Percentiles rank a stretch among this genome's conserved stretches.
Conservation (phyloP, 2,888 invertebrate genomes). For the Blera fallax region DNA sequence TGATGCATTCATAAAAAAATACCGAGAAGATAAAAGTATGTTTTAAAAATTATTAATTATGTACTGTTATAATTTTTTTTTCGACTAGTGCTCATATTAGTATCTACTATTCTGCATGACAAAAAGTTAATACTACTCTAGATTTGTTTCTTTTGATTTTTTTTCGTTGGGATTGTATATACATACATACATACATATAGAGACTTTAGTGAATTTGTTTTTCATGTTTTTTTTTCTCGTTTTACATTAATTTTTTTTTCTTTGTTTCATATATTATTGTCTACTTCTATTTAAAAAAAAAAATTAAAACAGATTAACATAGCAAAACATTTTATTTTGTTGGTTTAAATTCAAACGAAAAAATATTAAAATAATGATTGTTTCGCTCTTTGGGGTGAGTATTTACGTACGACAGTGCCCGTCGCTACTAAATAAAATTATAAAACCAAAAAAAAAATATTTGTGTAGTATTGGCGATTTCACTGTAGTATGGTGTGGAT, state of each 20-base stretch:
- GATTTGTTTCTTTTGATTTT: background rate
- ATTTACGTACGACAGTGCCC: constrained; percentile 45
- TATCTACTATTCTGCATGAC: constrained; percentile 54
- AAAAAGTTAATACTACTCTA: constrained; percentile 14
- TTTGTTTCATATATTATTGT: constrained; percentile 31
- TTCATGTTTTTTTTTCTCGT: constrained; percentile 17
- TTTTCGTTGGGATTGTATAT: constrained; percentile 24
- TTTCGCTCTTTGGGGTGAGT: constrained; percentile 64
- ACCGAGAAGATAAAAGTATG: constrained; percentile 74
- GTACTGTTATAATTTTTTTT: constrained; percentile 69
- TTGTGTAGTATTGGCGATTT: constrained; percentile 54
- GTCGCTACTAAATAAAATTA: constrained; percentile 27
- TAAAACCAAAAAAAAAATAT: constrained; percentile 25
- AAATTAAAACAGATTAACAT: constrained; percentile 28
- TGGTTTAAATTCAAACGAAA: constrained; percentile 25
- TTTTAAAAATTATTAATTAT: constrained; percentile 72
- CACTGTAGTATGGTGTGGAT: constrained; percentile 54
- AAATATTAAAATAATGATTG: constrained; percentile 9
- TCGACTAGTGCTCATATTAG: constrained; percentile 53
- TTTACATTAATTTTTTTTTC: constrained; percentile 28
- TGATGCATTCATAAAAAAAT: constrained; percentile 73
- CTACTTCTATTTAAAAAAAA: background rate
- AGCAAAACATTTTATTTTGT: constrained; percentile 48
- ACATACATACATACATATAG: background rate
- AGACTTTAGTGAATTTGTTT: background rate